These are phyloP conservation scores for Molorchus minor DNA, from an alignment of 2,888 invertebrate genomes.

Conservation along the genomic window DNA sequence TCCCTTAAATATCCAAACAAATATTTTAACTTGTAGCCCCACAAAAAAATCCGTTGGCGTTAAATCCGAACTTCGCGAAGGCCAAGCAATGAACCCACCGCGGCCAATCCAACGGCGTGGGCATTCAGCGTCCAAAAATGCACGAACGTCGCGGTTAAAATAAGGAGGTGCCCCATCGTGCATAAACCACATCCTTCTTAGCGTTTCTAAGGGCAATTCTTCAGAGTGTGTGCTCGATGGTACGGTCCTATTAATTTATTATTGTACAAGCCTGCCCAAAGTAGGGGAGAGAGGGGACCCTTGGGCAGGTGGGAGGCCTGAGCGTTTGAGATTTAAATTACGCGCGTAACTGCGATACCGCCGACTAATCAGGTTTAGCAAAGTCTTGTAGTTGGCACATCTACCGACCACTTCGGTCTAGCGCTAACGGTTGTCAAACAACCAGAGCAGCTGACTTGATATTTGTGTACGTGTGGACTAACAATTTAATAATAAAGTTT, in stretches of 20 bases:
- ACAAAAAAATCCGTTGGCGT: not conserved
- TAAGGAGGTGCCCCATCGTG: not conserved
- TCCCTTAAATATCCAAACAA: too few species aligned
- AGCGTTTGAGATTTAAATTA: too few species aligned
- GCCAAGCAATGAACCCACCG: not conserved
- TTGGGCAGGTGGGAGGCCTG: too few species aligned
- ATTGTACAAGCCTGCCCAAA: not conserved
- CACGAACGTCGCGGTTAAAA: not conserved
- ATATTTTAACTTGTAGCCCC: slow-evolving; percentile 2
- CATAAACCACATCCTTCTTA: not conserved
- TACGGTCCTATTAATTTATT: not conserved
- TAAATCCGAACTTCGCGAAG: not conserved
- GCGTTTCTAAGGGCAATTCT: not conserved
- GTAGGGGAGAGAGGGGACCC: too few species aligned
- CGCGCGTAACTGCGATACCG: too few species aligned
- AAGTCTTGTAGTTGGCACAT: too few species aligned
- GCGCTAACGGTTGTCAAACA: too few species aligned
- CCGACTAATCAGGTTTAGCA: too few species aligned
- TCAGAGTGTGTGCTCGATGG: not conserved
- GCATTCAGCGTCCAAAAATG: not conserved
- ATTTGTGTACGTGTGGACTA: too few species aligned
- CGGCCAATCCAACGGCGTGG: not conserved
- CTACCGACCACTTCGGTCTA: too few species aligned
- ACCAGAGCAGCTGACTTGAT: too few species aligned
- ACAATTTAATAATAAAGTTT: too few species aligned